Evolutionary conservation across 2,797 vertebrate species (phyloP), one percentile per base, ranked within the genome.

Genomic region (Antennarius maculatus): DNA sequence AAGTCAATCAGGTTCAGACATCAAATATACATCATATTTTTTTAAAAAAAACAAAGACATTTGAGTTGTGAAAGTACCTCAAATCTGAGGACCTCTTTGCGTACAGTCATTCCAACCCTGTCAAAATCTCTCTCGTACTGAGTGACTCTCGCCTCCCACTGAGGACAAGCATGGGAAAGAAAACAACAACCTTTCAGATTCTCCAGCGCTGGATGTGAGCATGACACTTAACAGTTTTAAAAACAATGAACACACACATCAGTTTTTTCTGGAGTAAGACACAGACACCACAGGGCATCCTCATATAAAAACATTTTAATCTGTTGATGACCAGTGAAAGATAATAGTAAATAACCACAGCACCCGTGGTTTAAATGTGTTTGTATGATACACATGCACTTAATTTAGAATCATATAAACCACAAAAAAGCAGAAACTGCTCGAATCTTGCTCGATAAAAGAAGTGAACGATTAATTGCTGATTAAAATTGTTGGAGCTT

Each of bases 81-180:
- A 89, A 99, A 98, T 46, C 96, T 91, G 72, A 94, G 92, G 71
- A 99, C 95, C 84, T 99, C 97, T 80, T 95, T 98, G 66, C 97
- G 95, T 59, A 98, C 94, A 43, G 96, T 94, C 1, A 94, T 86
- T 39, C 95, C 96, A 53, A 97, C 93, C 59, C 94, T 92, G 82
- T 98, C 96, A 61, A 99, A 99, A 73, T 99, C 97, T 80, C 96
- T 93, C 83, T 98, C 97, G 0, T 95, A 96, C 61, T 97, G 96
- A 2, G 95, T 95, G 67, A 97, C 96, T 29, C 91, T 95, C 42
- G 94, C 92, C 81, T 99, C 97, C 97, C 96, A 98, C 97, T 99
- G 77, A 56, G 45, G 2, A 83, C 58, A 74, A 61, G 76, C 8
- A 47, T 0, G 23, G 71, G 71, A 68, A 81, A 67, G 6, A 71